Evolutionary conservation across 1,140 invertebrate genomes (phyloP).

Genomic region (Lutraria rhynchaena): DNA sequence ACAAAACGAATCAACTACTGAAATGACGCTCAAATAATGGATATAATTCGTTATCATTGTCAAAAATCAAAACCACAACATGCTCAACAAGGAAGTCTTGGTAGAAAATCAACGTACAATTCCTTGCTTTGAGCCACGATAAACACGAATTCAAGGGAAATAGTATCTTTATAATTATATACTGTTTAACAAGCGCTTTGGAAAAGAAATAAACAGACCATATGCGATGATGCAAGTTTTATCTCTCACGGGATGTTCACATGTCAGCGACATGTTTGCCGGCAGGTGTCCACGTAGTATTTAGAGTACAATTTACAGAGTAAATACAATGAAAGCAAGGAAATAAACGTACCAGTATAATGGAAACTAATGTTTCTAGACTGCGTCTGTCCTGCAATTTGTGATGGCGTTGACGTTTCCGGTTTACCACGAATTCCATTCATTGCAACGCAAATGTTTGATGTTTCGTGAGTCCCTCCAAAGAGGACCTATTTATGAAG

Average conservation of each 20-base stretch:
- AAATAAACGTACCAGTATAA: constrained; percentile 44
- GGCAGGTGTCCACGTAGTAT: constrained; percentile 52
- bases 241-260: constrained; percentile 3
- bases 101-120: no score
- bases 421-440: constrained; percentile 74
- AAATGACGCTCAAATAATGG: no score
- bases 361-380: constrained; percentile 68
- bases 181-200: no score
- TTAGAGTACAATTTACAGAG: not conserved
- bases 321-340: constrained; percentile 14
- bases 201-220: no score
- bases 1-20: no score
- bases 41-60: no score
- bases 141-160: no score
- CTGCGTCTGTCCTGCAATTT: constrained; percentile 66
- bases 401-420: constrained; percentile 69
- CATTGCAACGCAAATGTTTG: constrained; percentile 76
- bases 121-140: no score
- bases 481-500: constrained; percentile 70
- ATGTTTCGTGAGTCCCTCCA: constrained; percentile 67
- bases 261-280: constrained; percentile 32
- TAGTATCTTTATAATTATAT: no score
- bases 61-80: no score
- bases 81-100: no score
- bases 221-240: no score